These are phyloP conservation scores for Chamaetylas fuelleborni DNA, from an alignment of 2,113 vertebrate genomes.

Conservation along the genomic window DNA sequence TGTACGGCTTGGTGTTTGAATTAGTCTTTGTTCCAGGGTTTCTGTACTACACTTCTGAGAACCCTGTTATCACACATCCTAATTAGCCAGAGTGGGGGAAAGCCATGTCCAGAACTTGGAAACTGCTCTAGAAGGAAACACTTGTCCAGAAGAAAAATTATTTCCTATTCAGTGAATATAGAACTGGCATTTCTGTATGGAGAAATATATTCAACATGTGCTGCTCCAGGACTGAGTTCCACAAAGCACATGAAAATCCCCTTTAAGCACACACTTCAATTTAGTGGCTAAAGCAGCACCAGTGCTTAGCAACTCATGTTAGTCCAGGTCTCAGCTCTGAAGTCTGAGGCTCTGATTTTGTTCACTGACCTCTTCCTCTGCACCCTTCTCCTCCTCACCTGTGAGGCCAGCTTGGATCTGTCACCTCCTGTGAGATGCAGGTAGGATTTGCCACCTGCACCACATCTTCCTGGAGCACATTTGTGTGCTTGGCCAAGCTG, in stretches of 20 bases:
- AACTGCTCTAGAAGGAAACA: not conserved
- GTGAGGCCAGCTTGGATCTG: not conserved
- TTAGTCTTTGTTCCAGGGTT: conserved; percentile 22
- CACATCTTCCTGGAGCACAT: not conserved
- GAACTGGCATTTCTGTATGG: not conserved
- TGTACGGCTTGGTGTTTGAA: not conserved
- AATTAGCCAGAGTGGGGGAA: not conserved
- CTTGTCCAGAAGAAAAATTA: not conserved
- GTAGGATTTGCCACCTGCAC: not conserved
- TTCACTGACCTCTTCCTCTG: not conserved
- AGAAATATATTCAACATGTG: not conserved
- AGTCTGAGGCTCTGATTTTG: not conserved
- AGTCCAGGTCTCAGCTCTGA: not conserved
- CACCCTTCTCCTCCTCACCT: not conserved
- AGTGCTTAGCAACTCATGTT: not conserved
- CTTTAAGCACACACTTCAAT: not conserved
- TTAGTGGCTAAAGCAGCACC: not conserved
- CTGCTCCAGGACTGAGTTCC: not conserved
- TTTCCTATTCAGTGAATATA: not conserved
- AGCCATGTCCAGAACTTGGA: not conserved
- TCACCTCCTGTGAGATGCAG: not conserved
- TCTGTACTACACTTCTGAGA: not conserved
- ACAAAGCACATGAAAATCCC: not conserved
- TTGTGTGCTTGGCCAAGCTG: not conserved
- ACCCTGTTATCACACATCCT: not conserved